A percentile compares a stretch with the other conserved stretches of the same genome.
These are phyloP conservation scores for Trachemys scripta DNA, from an alignment of 2,113 vertebrate genomes.

Conservation along the genomic window DNA sequence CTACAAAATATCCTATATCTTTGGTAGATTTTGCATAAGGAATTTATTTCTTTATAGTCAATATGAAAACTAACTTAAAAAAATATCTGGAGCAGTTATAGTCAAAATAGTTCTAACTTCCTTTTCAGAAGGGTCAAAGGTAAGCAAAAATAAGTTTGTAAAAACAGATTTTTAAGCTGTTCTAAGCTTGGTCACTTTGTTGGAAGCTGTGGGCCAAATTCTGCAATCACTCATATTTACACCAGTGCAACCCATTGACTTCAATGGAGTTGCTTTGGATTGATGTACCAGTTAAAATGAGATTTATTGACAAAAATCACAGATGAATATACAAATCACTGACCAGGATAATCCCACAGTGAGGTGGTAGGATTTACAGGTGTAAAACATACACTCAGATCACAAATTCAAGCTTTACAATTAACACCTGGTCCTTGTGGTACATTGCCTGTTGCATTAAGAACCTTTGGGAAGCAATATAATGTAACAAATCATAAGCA, in stretches of 20 bases:
- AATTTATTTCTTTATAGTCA: neutral
- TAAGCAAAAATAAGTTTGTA: neutral
- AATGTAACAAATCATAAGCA: constrained; percentile 2
- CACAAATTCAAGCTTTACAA: neutral
- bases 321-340: neutral
- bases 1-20: neutral
- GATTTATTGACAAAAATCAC: neutral
- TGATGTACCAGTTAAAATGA: neutral
- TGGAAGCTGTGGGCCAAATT: neutral
- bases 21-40: neutral
- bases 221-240: neutral
- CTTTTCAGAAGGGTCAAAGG: neutral
- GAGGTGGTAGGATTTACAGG: accelerated
- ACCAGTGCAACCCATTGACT: accelerated
- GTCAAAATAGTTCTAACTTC: accelerated
- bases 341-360: neutral
- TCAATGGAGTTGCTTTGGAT: neutral
- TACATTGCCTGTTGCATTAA: neutral
- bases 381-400: neutral
- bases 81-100: accelerated
- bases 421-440: neutral
- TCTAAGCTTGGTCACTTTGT: neutral
- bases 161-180: neutral
- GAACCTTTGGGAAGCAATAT: neutral
- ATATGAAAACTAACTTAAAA: neutral